Evolutionary conservation across 2,797 vertebrate species (phyloP), one percentile per base, ranked within the genome.

Genomic region (Garrulus glandarius): DNA sequence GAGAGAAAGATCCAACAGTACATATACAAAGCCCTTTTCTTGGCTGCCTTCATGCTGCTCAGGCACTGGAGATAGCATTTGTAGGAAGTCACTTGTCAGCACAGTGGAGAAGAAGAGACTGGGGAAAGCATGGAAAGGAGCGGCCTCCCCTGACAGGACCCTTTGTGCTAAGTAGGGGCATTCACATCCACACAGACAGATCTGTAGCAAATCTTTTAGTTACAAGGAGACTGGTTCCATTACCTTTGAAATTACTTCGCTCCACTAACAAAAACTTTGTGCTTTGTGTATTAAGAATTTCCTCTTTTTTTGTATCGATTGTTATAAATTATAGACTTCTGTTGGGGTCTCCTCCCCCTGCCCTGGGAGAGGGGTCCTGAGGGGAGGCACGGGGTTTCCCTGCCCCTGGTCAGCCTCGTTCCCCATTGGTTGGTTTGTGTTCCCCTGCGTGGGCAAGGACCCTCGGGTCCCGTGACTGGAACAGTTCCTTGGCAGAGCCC

Each of bases 21-120:
- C 16, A 6, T 20, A 2, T 8, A 1, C 15, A 32, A 46, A 59
- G 11, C 16, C 26, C 5, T 77, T 52, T 17, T 6, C 30, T 27
- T 64, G 15, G 15, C 5, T 49, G 15, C 11, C n/a, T 32, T 46
- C 16, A 17, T 0, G 0, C 26, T 71, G 12, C 11, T 41, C 15
- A 39, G 18, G 15, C 12, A 32, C 39, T 77, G n/a, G 29, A 15
- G 2, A 13, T 26, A 71, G 18, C 18, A 23, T 13, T 12, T 64
- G 21, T 37, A 57, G n/a, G 24, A 34, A 23, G 44, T 1, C 10
- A 34, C 9, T 70, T 37, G 12, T 39, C 37, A 52, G n/a, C 57
- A 5, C 14, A 57, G 29, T 15, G 18, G 19, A 53, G 20, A 39
- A 41, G 36, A 44, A 32, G 43, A 63, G 29, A 34, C 23, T 57